Percentiles rank a stretch among this genome's conserved stretches.
phyloP scores from a whole-genome alignment of 2,113 vertebrate genomes.

The Xiphophorus maculatus region DNA sequence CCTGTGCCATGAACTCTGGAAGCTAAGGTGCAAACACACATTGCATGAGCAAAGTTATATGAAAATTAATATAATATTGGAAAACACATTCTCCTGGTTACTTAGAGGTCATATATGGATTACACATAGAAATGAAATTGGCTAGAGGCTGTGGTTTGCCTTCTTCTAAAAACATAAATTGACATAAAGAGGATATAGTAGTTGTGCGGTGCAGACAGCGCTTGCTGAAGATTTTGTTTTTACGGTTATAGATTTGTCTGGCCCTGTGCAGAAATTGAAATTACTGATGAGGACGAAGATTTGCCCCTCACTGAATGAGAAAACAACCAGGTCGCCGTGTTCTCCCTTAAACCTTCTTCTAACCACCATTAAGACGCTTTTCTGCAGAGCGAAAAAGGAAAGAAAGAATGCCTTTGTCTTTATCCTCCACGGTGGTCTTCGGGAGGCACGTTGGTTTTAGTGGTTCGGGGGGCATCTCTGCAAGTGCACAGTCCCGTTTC shows the following conservation, averaged over 20 bases:
- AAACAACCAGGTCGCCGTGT: slow-evolving; percentile 37
- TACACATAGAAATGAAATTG: slow-evolving; percentile 63
- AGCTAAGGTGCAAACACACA: slow-evolving; percentile 33
- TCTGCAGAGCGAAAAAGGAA: slow-evolving; percentile 11
- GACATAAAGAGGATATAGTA: slow-evolving; percentile 49
- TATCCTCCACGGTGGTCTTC: slow-evolving; percentile 50
- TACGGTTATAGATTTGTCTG: slow-evolving; percentile 69
- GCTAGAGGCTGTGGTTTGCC: slow-evolving; percentile 57
- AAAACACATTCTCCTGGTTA: slow-evolving; percentile 62
- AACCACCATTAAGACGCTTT: slow-evolving; percentile 37
- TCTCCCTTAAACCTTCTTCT: slow-evolving; percentile 45
- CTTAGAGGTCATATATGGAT: slow-evolving; percentile 70
- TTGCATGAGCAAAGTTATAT: slow-evolving; percentile 45
- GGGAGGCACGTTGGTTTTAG: slow-evolving; percentile 61
- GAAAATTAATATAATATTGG: slow-evolving; percentile 69
- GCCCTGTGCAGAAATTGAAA: slow-evolving; percentile 54
- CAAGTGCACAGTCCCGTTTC: slow-evolving; percentile 73
- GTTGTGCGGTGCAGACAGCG: slow-evolving; percentile 29
- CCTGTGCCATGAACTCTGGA: slow-evolving; percentile 63
- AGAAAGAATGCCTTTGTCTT: slow-evolving; percentile 68
- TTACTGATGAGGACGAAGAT: slow-evolving; percentile 58
- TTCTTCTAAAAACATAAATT: slow-evolving; percentile 65
- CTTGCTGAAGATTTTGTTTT: slow-evolving; percentile 45
- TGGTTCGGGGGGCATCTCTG: slow-evolving; percentile 74
- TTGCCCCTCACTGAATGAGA: slow-evolving; percentile 10